phyloP scores from a whole-genome alignment of 2,113 vertebrate species.

The Neotragus moschatus region DNA sequence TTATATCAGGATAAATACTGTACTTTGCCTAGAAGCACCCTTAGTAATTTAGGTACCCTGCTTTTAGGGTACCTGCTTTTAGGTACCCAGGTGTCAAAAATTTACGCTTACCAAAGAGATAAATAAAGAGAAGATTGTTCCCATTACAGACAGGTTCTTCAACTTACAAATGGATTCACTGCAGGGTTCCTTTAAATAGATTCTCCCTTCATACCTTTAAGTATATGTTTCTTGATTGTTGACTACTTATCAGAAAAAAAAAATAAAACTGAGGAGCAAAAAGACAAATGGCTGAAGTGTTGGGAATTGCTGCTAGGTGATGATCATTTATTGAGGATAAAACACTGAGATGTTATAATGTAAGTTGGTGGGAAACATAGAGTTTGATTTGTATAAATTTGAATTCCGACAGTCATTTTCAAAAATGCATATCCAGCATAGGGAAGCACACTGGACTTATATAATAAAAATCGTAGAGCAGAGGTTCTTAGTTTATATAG shows the following conservation, averaged over 20 bases:
- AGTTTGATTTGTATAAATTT: conserved; percentile 2
- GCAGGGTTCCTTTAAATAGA: not conserved
- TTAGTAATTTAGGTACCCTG: not conserved
- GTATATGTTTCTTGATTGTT: not conserved
- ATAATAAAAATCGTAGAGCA: not conserved
- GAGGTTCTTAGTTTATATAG: not conserved
- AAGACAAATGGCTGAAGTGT: not conserved
- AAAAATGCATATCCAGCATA: not conserved
- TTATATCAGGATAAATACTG: not conserved
- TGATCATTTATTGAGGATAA: not conserved
- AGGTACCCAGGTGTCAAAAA: not conserved
- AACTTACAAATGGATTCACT: conserved; percentile 9
- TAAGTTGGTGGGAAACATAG: not conserved
- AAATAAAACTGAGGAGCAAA: not conserved
- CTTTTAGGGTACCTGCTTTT: not conserved
- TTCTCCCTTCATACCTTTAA: conserved; percentile 18
- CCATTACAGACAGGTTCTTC: not conserved
- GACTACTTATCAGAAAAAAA: not conserved
- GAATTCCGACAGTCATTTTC: not conserved
- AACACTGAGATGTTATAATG: not conserved
- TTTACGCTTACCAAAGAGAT: not conserved
- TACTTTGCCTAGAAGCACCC: not conserved
- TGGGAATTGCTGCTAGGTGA: not conserved
- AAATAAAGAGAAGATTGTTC: not conserved
- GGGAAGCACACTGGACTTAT: not conserved